Evolutionary conservation across 37 sponge, comb jelly and placozoan species (phyloP).

Genomic region (Ephydatia muelleri): DNA sequence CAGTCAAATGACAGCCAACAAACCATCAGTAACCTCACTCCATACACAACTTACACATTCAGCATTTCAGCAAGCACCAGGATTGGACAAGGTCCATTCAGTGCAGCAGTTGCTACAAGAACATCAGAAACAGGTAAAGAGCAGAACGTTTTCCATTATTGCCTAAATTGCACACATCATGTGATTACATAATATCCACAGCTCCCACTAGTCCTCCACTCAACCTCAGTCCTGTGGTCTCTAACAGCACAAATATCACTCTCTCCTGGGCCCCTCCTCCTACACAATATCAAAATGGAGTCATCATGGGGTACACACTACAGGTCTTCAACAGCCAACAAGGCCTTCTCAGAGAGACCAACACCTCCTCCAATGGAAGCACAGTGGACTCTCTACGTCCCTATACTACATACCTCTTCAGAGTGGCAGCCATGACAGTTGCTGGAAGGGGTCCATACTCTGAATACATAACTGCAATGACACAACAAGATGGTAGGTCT

Average conservation of each 20-base stretch:
- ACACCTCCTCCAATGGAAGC: too few relatives aligned
- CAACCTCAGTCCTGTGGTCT: background rate
- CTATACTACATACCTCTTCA: slow-evolving; percentile 22
- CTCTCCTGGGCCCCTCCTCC: slow-evolving; percentile 42
- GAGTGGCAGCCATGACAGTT: slow-evolving; percentile 25
- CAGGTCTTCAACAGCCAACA: too few relatives aligned
- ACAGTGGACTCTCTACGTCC: slow-evolving; percentile 20
- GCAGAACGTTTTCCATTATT: too few relatives aligned
- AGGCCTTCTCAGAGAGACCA: too few relatives aligned
- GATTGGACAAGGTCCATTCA: slow-evolving; percentile 22
- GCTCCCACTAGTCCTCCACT: background rate
- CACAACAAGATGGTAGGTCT: too few relatives aligned
- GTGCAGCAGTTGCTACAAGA: background rate
- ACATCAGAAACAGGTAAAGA: slow-evolving; percentile 14
- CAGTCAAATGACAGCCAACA: background rate
- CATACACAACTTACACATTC: slow-evolving; percentile 4
- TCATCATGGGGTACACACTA: slow-evolving; percentile 23
- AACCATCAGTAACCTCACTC: background rate
- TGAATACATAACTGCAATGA: too few relatives aligned
- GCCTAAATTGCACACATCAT: too few relatives aligned
- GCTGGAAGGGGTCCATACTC: slow-evolving; percentile 25
- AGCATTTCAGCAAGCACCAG: slow-evolving; percentile 13
- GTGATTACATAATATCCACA: background rate
- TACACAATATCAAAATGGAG: slow-evolving; percentile 22
- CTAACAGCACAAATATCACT: background rate